These are phyloP conservation scores for Chalcosyrphus nemorum DNA, from an alignment of 2,888 invertebrate genomes.

Conservation along the genomic window DNA sequence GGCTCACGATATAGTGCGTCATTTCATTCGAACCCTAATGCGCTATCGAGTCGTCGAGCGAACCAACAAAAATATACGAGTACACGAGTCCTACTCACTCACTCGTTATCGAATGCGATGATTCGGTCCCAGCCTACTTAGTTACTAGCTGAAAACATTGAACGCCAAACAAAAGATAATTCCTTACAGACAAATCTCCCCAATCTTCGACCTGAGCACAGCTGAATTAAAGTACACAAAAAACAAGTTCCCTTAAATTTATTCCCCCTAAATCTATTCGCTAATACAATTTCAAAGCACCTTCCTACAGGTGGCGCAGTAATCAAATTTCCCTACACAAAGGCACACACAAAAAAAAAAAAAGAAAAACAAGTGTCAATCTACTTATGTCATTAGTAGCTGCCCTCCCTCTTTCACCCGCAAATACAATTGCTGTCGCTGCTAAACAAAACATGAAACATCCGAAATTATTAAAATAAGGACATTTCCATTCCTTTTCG, in stretches of 20 bases:
- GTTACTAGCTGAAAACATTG: too few relatives aligned
- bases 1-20: too few relatives aligned
- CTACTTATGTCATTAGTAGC: conserved; percentile 39
- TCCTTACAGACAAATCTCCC: too few relatives aligned
- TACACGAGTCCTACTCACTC: too few relatives aligned
- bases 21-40: too few relatives aligned
- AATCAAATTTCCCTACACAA: conserved; percentile 18
- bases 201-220: too few relatives aligned
- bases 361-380: conserved; percentile 31
- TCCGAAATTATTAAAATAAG: conserved; percentile 39
- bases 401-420: neutral
- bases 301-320: neutral
- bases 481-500: conserved; percentile 14
- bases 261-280: neutral
- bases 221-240: too few relatives aligned
- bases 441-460: conserved; percentile 16
- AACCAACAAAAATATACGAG: too few relatives aligned
- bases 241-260: neutral
- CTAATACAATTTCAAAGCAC: neutral
- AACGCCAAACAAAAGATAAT: too few relatives aligned
- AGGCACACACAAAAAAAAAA: neutral
- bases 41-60: too few relatives aligned
- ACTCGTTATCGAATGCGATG: too few relatives aligned
- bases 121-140: too few relatives aligned
- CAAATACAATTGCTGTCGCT: neutral